phyloP scores from a whole-genome alignment of 2,888 invertebrate species.

The Lacanobia wlatinum region DNA sequence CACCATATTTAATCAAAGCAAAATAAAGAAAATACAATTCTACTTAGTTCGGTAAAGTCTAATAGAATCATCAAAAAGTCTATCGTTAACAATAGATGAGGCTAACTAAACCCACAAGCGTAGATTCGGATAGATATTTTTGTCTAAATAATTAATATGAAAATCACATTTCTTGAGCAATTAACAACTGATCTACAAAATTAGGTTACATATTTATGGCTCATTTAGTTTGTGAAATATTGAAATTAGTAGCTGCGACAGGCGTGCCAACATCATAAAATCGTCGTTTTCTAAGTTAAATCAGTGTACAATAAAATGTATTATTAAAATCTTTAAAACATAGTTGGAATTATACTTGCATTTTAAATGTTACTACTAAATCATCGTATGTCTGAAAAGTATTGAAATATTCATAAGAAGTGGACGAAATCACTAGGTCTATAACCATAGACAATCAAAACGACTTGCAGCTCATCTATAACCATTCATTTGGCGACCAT shows the following conservation, averaged over 20 bases:
- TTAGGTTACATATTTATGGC: conserved; percentile 19
- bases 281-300: conserved; percentile 9
- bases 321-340: conserved; percentile 32
- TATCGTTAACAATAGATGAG: not conserved
- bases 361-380: conserved; percentile 38
- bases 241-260: conserved; percentile 26
- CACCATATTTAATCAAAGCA: conserved; percentile 7
- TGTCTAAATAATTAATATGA: conserved; percentile 40
- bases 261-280: conserved; percentile 48
- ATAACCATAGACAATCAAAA: conserved; percentile 72
- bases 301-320: conserved; percentile 34
- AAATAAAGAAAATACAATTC: not conserved
- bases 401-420: conserved; percentile 68
- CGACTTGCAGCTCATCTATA: conserved; percentile 68
- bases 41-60: not conserved
- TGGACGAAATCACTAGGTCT: conserved; percentile 86
- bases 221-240: conserved; percentile 4
- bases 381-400: conserved; percentile 40
- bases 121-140: conserved; percentile 21
- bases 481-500: conserved; percentile 60
- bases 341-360: conserved; percentile 16
- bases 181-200: conserved; percentile 38
- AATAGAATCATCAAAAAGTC: conserved; percentile 5
- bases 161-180: conserved; percentile 61
- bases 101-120: conserved; percentile 14